Evolutionary conservation across 1,140 invertebrate species (phyloP), one percentile per base, ranked within the genome.

Genomic region (Drosophila sechellia): DNA sequence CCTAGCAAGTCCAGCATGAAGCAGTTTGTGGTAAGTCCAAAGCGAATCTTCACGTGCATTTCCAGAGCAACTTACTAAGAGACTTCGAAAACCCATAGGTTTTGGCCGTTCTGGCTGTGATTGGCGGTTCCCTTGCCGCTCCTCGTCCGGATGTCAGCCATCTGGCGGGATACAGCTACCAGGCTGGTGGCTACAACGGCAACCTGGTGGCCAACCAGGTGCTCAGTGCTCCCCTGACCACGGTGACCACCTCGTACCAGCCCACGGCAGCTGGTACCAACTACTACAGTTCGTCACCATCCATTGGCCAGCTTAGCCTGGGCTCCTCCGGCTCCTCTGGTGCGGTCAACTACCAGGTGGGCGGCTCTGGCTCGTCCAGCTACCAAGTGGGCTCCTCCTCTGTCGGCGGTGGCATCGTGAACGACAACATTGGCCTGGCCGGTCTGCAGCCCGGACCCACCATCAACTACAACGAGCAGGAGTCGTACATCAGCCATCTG

Each of bases 401-500:
- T 3, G 37, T 17, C 25, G 13, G 46, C 46, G 27, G 27, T 5
- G 48, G 25, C 13, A 12, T 50, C 10, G 27, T 40, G 34, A 75
- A 46, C 20, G 83, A 86, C 22, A 69, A 31, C 55, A 87, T 87
- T 13, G 83, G 83, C 0, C 48, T 87, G 59, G 35, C 61, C 20
- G 83, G 83, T 27, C 74, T 87, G 5, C 70, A 59, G 39, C 83
- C 83, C 10, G 83, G 83, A 1, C 83, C 83, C 17, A 17, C 45
- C 13, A 69, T 90, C 60, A 90, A 90, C 50, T 86, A 90, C 52
- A 81, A 87, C 58, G 86, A 37, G 71, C 90, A 93, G 57, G 95
- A 95, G 71, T 95, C 94, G 0, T 89, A 89, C 65, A 79, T 89
- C 45, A 89, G 77, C 50, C 84, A 89, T 25, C 56, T 85, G 72